Evolutionary conservation across 2,888 invertebrate species (phyloP).

Genomic region (Trisateles emortualis): DNA sequence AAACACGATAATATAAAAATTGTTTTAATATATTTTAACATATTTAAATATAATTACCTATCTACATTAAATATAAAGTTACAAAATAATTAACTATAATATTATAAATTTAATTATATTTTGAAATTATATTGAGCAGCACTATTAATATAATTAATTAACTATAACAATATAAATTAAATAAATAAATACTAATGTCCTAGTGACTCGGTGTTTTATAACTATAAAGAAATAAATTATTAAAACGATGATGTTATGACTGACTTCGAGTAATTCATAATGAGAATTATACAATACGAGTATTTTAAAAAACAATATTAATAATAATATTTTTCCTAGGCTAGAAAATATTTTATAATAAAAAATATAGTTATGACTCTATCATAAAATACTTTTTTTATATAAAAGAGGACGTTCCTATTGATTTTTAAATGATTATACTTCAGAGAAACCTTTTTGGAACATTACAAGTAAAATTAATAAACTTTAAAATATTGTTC

Average conservation of each 20-base stretch:
- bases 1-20: no score
- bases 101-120: slow-evolving; percentile 13
- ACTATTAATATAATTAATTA: slow-evolving; percentile 6
- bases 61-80: slow-evolving; percentile 20
- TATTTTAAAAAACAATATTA: neutral
- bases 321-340: no score
- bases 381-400: no score
- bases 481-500: no score
- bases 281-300: neutral
- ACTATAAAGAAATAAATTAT: slow-evolving; percentile 37
- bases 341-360: no score
- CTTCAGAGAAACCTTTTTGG: no score
- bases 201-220: slow-evolving; percentile 68
- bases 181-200: slow-evolving; percentile 61
- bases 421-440: no score
- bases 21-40: slow-evolving; percentile 1
- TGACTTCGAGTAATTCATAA: slow-evolving; percentile 52
- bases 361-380: no score
- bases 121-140: slow-evolving; percentile 23
- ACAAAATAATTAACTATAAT: slow-evolving; percentile 5
- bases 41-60: slow-evolving; percentile 34
- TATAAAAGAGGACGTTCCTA: no score
- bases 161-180: slow-evolving; percentile 8
- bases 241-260: slow-evolving; percentile 22
- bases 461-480: no score